These are phyloP conservation scores for Pelmatolapia mariae DNA, from an alignment of 2,113 vertebrate species.

Conservation along the genomic window DNA sequence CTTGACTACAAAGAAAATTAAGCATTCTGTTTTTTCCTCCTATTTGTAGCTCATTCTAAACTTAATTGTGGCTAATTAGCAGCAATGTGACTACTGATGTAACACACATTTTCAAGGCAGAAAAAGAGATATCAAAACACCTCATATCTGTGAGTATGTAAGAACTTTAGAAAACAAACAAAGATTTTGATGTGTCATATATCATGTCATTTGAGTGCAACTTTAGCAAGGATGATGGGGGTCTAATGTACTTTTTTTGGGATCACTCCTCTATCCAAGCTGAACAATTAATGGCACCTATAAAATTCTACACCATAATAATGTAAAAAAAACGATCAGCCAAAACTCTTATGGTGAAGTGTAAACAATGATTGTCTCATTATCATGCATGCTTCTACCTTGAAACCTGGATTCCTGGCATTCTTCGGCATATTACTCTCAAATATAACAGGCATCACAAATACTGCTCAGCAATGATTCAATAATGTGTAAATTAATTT, in stretches of 20 bases:
- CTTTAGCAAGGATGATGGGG: not conserved
- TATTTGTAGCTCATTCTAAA: slow-evolving; percentile 34
- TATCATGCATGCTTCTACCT: not conserved
- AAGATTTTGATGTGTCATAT: not conserved
- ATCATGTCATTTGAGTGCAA: not conserved
- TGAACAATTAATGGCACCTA: not conserved
- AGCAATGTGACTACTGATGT: slow-evolving; percentile 25
- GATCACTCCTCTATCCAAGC: not conserved
- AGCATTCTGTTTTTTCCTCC: slow-evolving; percentile 24
- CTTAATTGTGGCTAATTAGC: slow-evolving; percentile 49
- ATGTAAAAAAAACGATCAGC: not conserved
- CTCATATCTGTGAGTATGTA: not conserved
- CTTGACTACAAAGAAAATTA: slow-evolving; percentile 41
- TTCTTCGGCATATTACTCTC: not conserved
- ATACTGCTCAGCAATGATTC: not conserved
- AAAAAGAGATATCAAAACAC: not conserved
- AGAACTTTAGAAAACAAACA: not conserved
- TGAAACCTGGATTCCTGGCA: not conserved
- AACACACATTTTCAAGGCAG: slow-evolving; percentile 6
- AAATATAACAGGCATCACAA: not conserved
- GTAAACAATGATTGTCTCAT: not conserved
- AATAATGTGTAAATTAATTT: not conserved
- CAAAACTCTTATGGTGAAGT: not conserved
- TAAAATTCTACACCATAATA: not conserved
- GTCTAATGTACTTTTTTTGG: not conserved